Percentiles rank a stretch among this genome's conserved stretches.
phyloP scores from a whole-genome alignment of 1,140 invertebrate species.

The Drosophila varians region DNA sequence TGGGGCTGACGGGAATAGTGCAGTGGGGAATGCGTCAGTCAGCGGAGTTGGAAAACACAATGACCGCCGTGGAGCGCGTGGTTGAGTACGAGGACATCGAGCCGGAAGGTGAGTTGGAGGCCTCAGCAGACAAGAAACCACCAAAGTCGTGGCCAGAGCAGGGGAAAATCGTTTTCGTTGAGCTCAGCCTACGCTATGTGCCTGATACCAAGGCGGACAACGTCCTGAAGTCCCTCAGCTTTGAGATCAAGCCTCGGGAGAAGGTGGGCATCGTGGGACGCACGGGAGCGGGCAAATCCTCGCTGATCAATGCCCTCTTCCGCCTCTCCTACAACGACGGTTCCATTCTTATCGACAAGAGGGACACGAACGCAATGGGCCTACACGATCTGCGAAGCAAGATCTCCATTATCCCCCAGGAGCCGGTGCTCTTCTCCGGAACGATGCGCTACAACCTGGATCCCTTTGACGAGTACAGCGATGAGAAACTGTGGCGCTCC shows the following conservation, averaged over 20 bases:
- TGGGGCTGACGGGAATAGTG: conserved; percentile 92
- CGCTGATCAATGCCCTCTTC: conserved; percentile 91
- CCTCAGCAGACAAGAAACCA: conserved; percentile 87
- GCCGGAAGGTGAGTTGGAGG: conserved; percentile 88
- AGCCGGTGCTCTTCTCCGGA: conserved; percentile 93
- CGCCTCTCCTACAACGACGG: conserved; percentile 90
- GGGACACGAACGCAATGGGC: conserved; percentile 86
- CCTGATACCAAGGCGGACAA: conserved; percentile 85
- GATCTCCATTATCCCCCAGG: conserved; percentile 96
- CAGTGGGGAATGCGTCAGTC: conserved; percentile 94
- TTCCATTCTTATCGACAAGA: conserved; percentile 89
- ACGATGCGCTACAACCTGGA: conserved; percentile 93
- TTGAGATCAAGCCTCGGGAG: conserved; percentile 86
- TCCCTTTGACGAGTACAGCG: conserved; percentile 91
- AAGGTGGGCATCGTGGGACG: conserved; percentile 92
- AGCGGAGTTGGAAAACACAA: conserved; percentile 92
- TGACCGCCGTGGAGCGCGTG: conserved; percentile 92
- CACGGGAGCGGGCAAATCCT: conserved; percentile 96
- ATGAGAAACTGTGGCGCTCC: conserved; percentile 91
- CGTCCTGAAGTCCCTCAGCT: conserved; percentile 87
- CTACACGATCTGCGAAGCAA: conserved; percentile 90
- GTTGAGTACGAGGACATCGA: conserved; percentile 89
- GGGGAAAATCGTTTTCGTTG: conserved; percentile 88
- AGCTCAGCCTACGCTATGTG: conserved; percentile 88
- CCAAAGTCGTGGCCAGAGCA: conserved; percentile 88